Evolutionary conservation across 2,797 vertebrate species (phyloP), one percentile per base, ranked within the genome.

Genomic region (Margarornis squamiger): DNA sequence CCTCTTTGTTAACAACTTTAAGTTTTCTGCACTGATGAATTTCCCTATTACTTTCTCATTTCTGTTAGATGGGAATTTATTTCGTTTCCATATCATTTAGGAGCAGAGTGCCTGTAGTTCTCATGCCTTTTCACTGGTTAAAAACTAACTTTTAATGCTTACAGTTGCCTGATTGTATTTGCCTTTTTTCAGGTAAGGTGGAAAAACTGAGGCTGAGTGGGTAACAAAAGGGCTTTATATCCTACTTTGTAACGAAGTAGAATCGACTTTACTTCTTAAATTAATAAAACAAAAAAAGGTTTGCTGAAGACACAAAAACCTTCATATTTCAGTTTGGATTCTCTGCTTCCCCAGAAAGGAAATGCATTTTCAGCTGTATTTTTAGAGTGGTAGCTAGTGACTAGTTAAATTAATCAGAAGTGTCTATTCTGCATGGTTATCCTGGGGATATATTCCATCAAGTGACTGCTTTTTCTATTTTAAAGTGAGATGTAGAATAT

Each of bases 341-440:
- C 81, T 84, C 58, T 84, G 16, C 38, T 91, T 77, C n/a, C n/a
- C 13, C 14, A 55, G 54, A 85, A 91, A 79, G 51, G 49, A 86
- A 96, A 49, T 91, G 54, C 78, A 32, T 86, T 83, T 96, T 95
- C 82, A 88, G 45, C 81, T 91, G 15, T 84, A 87, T 92, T 97
- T 97, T 90, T 91, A 67, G 48, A 95, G 39, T 30, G 10, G 39
- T 77, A 68, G 34, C 59, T 91, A 76, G 45, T 87, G 52, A 79
- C 73, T 87, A 61, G 61, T 76, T 88, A 83, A 82, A 94, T 95
- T 95, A 91, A 93, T 93, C 75, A 84, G 22, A 84, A 58, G 23
- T 68, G 20, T 71, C 65, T 87, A 34, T 74, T 83, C 61, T 79
- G 74, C 77, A 29, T 73, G 59, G 86, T 90, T 93, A 24, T 90